Evolutionary conservation across 2,888 invertebrate species (phyloP), one percentile per base, ranked within the genome.

Genomic region (Mellilla xanthometata): DNA sequence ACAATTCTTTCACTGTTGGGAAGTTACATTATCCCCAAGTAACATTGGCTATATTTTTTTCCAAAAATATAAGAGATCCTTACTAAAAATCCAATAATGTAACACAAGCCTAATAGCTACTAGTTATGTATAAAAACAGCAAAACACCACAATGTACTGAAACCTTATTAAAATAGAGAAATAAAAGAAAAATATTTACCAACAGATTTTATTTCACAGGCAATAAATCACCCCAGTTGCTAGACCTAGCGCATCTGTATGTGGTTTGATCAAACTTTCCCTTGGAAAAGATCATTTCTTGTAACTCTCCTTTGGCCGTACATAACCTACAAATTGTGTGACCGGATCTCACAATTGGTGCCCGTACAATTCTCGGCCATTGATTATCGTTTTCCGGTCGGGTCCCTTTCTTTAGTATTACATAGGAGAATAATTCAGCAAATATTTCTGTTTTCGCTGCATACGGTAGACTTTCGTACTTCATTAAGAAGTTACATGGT

Each of bases 361-460:
- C 93, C 44, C 94, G 76, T 0, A 97, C 93, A 12, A 97, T 78
- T 50, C 97, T 91, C 0, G 97, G 96, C 97, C 97, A 97, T 8
- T 91, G 88, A 0, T 88, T 80, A 45, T 91, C 89, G 47, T 87
- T 68, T 0, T 83, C 67, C 0, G 86, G 72, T 24, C 92, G 72
- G 1, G 65, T 46, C 11, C 96, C 95, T 92, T 96, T 96, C 74
- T 92, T 95, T 13, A 98, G 76, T 33, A 98, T 93, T 0, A 97
- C 91, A 74, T 97, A 98, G 0, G 94, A 94, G 75, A 93, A 97
- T 12, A 91, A 69, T 59, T 95, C 94, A 0, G 76, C 90, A 36
- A 68, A 76, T 0, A 88, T 53, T 45, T 82, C 80, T 8, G 74
- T 63, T 31, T 81, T 83, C 0, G 73, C 68, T 0, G 88, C 91